Percentiles rank a stretch among this genome's conserved stretches.
These are phyloP conservation scores for Coluber constrictor DNA, from an alignment of 2,797 vertebrate species.

Conservation along the genomic window DNA sequence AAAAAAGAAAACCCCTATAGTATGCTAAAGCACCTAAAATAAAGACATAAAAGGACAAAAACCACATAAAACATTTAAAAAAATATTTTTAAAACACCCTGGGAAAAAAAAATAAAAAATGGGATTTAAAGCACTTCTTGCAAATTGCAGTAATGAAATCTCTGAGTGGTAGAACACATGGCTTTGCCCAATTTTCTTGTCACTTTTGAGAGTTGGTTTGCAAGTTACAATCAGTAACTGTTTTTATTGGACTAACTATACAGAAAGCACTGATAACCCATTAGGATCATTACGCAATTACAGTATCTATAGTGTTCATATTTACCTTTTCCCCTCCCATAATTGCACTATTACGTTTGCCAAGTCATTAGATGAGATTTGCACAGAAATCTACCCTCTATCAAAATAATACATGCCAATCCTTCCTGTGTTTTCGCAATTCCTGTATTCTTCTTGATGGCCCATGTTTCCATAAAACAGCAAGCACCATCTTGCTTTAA, in stretches of 20 bases:
- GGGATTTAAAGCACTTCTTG: background rate
- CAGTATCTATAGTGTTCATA: background rate
- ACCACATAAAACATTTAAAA: background rate
- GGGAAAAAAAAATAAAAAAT: background rate
- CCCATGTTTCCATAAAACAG: background rate
- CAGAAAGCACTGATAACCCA: background rate
- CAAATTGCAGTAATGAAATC: background rate
- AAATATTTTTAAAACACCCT: background rate
- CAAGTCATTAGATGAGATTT: background rate
- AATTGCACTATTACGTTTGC: background rate
- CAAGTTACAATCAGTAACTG: background rate
- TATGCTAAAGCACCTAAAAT: background rate
- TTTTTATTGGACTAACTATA: background rate
- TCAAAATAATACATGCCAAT: background rate
- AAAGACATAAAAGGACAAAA: background rate
- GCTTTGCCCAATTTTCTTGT: background rate
- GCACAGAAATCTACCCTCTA: background rate
- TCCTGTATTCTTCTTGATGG: background rate
- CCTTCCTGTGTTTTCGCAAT: background rate
- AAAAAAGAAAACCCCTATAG: background rate
- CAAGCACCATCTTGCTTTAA: background rate
- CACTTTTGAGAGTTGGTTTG: background rate
- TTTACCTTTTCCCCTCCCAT: background rate
- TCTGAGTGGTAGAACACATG: background rate
- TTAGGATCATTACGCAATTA: background rate